Base-by-base conservation (phyloP, 2,888 invertebrate genomes). In the Philopedon plagiatum region DNA sequence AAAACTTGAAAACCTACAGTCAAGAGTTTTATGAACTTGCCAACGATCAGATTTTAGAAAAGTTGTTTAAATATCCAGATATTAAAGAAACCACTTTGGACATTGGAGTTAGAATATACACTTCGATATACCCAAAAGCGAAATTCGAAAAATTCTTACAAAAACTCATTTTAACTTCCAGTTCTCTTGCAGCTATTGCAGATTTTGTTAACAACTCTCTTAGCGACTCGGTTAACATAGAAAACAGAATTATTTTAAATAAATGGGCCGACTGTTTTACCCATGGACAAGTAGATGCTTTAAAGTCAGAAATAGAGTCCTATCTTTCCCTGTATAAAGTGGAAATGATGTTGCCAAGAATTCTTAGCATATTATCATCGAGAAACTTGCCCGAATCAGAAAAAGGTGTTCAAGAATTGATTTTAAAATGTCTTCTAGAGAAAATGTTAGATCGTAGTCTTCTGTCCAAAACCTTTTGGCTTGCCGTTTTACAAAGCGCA, bases 21-120 rank as follows among this genome's bases (percentile, higher is more conserved):
- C 71, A 71, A 29, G 74, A 79, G 0, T 81, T 84, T 69, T 85
- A 87, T 65, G 77, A 77, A 76, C 79, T 80, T 69, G 86, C 87
- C 1, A 87, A 86, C 75, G 87, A 89, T 80, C 82, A 84, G 74
- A 79, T 89, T 54, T 80, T 89, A 29, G 81, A 81, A 74, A 82
- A 85, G 71, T 86, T 86, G 77, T 80, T 89, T 46, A 85, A 83
- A 72, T 80, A 81, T 70, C 68, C 77, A 13, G 71, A 77, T 39
- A 73, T 86, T 23, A 57, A 83, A 5, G 80, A 81, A 11, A 78
- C 81, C 44, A 76, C 80, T 23, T 78, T 86, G n/a, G 86, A 87
- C 75, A 80, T 84, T 65, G 84, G 87, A 46, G 71, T 89, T n/a
- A 81, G 85, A 73, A 78, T 87, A 29, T 89, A 88, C 75, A 80